Evolutionary conservation across 2,113 vertebrate species (phyloP).

Genomic region (Scartelaos histophorus): DNA sequence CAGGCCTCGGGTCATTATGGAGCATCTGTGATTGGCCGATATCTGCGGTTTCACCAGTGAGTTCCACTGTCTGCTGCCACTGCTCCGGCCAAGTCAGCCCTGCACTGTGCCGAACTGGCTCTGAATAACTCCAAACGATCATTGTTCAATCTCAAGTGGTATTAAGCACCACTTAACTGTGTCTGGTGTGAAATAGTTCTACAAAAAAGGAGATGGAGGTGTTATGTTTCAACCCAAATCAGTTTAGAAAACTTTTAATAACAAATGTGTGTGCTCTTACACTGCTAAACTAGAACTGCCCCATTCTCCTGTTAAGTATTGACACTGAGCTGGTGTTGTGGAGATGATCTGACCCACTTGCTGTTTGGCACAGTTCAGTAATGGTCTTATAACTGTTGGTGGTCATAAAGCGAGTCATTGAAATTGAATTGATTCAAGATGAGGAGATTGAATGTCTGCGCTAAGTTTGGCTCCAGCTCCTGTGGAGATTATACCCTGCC

Average conservation of each 20-base stretch:
- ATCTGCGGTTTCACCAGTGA: background rate
- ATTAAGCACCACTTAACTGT: background rate
- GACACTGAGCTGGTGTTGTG: background rate
- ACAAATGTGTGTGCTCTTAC: background rate
- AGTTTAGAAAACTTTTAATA: too few relatives aligned
- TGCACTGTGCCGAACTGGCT: background rate
- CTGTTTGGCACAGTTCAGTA: background rate
- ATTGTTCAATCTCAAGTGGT: background rate
- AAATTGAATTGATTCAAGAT: conserved; percentile 39
- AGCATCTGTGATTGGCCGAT: conserved; percentile 3
- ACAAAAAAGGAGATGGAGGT: background rate
- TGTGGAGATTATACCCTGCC: conserved; percentile 64
- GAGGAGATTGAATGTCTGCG: conserved; percentile 47
- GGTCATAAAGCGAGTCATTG: background rate
- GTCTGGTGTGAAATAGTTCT: background rate
- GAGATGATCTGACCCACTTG: background rate
- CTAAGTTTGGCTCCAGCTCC: conserved; percentile 44
- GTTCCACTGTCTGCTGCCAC: conserved; percentile 12
- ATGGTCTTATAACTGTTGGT: background rate
- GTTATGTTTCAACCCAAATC: background rate
- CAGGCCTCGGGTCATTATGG: background rate
- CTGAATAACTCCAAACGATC: background rate
- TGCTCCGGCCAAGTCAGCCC: conserved; percentile 8
- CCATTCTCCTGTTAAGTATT: background rate
- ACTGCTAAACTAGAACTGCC: background rate